These are phyloP conservation scores for Hyperoplus immaculatus DNA, from an alignment of 2,797 vertebrate species.

Conservation along the genomic window DNA sequence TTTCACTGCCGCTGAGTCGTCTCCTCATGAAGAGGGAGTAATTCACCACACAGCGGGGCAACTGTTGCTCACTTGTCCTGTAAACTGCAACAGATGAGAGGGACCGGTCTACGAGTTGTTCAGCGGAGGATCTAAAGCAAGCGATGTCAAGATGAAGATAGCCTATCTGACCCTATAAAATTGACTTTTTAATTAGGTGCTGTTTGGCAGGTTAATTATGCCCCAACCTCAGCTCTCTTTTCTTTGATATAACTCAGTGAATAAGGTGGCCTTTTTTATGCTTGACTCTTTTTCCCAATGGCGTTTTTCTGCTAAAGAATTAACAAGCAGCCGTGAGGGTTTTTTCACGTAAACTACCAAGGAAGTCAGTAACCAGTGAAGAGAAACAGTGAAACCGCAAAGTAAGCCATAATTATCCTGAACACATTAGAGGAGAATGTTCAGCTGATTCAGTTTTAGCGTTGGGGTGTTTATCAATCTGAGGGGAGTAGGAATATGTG, in stretches of 20 bases:
- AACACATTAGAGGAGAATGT: slow-evolving; percentile 19
- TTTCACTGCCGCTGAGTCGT: not conserved
- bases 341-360: slow-evolving; percentile 19
- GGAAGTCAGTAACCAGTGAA: not conserved
- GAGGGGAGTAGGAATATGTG: not conserved
- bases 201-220: slow-evolving; percentile 40
- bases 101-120: not conserved
- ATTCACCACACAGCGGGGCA: not conserved
- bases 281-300: slow-evolving; percentile 18
- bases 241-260: slow-evolving; percentile 17
- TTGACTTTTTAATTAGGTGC: slow-evolving; percentile 37
- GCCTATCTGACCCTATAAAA: slow-evolving; percentile 19
- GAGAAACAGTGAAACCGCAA: slow-evolving; percentile 22
- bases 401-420: slow-evolving; percentile 35
- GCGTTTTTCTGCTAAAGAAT: slow-evolving; percentile 18
- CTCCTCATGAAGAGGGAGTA: not conserved
- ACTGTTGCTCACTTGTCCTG: not conserved
- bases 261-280: slow-evolving; percentile 45
- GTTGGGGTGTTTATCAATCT: not conserved
- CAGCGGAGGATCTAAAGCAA: not conserved
- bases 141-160: not conserved
- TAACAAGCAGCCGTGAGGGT: slow-evolving; percentile 14
- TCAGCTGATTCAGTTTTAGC: slow-evolving; percentile 24
- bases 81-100: not conserved
- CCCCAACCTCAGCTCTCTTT: slow-evolving; percentile 6